Base-by-base conservation (phyloP, 2,888 invertebrate genomes). In the Meteorus colon region DNA sequence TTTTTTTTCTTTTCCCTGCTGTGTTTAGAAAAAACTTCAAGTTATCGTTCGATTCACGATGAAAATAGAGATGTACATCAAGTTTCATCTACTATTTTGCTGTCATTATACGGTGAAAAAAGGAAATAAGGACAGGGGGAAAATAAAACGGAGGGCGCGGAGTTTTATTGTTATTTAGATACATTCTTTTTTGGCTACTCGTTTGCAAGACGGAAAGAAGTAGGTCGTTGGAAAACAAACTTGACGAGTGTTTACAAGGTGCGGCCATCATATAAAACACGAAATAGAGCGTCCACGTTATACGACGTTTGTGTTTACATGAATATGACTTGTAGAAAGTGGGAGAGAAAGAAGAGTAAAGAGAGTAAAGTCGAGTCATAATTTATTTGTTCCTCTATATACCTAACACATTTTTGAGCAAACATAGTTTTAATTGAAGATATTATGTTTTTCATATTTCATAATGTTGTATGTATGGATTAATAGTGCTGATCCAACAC, bases 151-250 rank as follows among this genome's bases (percentile, higher is more conserved):
- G 51, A n/a, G 19, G 6, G 51, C 51, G n/a, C n/a, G 4, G 0
- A 55, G 19, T 55, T 55, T 55, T 19, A 55, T 55, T 55, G 4
- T 55, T 19, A 55, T 55, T 55, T 55, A 8, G 48, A 19, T 19
- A n/a, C 19, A 6, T 62, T 41, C 55, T 37, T 71, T 70, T 55
- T 71, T 4, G 70, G 45, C 66, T 29, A 37, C 24, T 71, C 41
- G 19, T 19, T 19, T 24, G 29, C 59, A 29, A 41, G 24, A n/a
- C 27, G 63, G 65, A 24, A 41, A 67, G 71, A 79, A 81, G 75
- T 81, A 79, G 81, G 81, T 76, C 79, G 77, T 73, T 76, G 60
- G 75, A 77, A 63, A 77, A 80, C 73, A 80, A 80, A 79, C 80
- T 79, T 73, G 69, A 74, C 73, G 62, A 72, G 70, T 77, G 76